These are phyloP conservation scores for Triplophysa dalaica DNA, from an alignment of 2,113 vertebrate genomes.

Conservation along the genomic window DNA sequence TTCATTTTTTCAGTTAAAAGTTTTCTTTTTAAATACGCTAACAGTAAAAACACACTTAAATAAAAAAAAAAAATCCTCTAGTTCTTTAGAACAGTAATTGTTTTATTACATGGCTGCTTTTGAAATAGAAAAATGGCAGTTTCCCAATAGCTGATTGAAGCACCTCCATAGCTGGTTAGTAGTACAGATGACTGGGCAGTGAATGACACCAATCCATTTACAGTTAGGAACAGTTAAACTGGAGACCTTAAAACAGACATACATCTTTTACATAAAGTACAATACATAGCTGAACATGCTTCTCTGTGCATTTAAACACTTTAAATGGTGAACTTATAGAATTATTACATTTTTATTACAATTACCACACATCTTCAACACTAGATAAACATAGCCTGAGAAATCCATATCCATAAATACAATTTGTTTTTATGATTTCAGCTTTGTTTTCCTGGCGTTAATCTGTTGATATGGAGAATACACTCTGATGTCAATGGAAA, in stretches of 20 bases:
- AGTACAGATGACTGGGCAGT: slow-evolving; percentile 36
- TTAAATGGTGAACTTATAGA: not conserved
- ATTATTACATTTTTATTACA: not conserved
- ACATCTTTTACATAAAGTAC: not conserved
- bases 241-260: not conserved
- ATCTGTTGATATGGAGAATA: not conserved
- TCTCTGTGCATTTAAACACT: not conserved
- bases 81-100: slow-evolving; percentile 9
- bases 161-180: slow-evolving; percentile 37
- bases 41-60: not conserved
- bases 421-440: not conserved
- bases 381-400: slow-evolving; percentile 2
- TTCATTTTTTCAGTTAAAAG: not conserved
- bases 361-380: not conserved
- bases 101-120: slow-evolving; percentile 27
- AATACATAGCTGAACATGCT: not conserved
- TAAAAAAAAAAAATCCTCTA: not conserved
- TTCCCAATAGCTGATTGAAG: slow-evolving; percentile 28
- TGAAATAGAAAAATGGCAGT: slow-evolving; percentile 43
- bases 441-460: not conserved
- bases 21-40: not conserved
- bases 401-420: not conserved
- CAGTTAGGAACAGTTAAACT: not conserved
- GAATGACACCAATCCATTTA: slow-evolving; percentile 5
- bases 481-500: not conserved